Base-by-base conservation (phyloP, 2,888 invertebrate genomes). In the Oscheius sp. region DNA sequence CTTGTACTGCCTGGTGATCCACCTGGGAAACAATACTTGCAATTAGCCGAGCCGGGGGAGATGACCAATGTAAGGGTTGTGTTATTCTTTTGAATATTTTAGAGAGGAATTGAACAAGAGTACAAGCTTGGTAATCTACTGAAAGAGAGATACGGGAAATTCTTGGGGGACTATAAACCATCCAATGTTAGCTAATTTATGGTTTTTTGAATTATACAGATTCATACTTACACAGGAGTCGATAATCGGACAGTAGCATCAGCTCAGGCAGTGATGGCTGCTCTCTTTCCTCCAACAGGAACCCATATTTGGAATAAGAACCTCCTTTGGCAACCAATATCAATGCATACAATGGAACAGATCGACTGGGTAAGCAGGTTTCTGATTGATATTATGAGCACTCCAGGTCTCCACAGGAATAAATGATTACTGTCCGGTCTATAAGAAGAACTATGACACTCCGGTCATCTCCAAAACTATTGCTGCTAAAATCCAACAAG, bases 291-390 rank as follows among this genome's bases (percentile, higher is more conserved):
- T 8, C 88, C 88, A 0, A 84, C 86, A 75, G 78, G 76, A 12
- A 73, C 74, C 1, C 84, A 87, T 47, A 68, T 70, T n/a, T 86
- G 86, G 81, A 86, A 87, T 62, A 33, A 76, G 1, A 86, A 88
- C 63, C 85, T 92, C 1, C 87, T 89, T 0, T 95, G 94, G 94
- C 92, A 92, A 82, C 94, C 94, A 0, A 90, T 94, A 67, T 92
- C 94, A 6, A 91, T 94, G 4, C 92, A 92, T 86, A 91, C 92
- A 0, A 87, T 75, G 28, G 63, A 24, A 2, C 68, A 74, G 0
- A 54, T 80, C 1, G 80, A 80, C 45, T 73, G 75, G 75, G 80
- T 62, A 32, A 17, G 47, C 4, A 8, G 2, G 41, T 6, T 17
- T 33, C 14, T 63, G 44, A 51, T 45, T 36, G 5, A 59, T 41